Base-by-base conservation (phyloP, 2,113 vertebrate genomes). In the Poeciliopsis prolifica region DNA sequence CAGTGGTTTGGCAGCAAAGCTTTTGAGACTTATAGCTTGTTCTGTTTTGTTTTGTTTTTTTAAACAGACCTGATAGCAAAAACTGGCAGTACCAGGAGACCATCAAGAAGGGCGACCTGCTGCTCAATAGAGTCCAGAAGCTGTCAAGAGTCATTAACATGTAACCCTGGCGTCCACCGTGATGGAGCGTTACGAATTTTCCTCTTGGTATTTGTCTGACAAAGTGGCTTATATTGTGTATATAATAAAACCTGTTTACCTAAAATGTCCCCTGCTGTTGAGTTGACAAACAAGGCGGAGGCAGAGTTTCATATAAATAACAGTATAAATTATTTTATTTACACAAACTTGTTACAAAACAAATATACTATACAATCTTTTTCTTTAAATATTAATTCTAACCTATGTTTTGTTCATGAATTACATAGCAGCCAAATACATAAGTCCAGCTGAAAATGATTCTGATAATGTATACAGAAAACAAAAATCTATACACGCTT, bases 251-350 rank as follows among this genome's bases (percentile, higher is more conserved):
- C 78, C 72, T 88, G 86, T 93, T 92, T 90, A 85, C 90, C 82
- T 81, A 65, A 77, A 42, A 33, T 4, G 11, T 3, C 73, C 22
- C 51, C 13, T 4, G 30, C 61, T 44, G 10, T 76, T 63, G 29
- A 61, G 30, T 73, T 24, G 28, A 81, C 61, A 58, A 72, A 92
- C 63, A 78, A 88, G 77, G 31, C 91, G 68, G 86, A 75, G 40
- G 85, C 83, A 42, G 69, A 0, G 90, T 97, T 99, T 97, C 95
- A 96, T 99, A 99, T 99, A 99, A 99, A 99, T 99, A 95, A 90
- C 94, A 98, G 97, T 99, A 99, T 98, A 99, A 99, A 99, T 99
- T 99, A 99, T 98, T 99, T 99, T 98, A 99, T 99, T 99, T 98
- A 99, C 97, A 99, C 96, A 98, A 98, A 97, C 96, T 96, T 98